Conservation (phyloP, 2,888 invertebrate species). For the Thalpophila matura region DNA sequence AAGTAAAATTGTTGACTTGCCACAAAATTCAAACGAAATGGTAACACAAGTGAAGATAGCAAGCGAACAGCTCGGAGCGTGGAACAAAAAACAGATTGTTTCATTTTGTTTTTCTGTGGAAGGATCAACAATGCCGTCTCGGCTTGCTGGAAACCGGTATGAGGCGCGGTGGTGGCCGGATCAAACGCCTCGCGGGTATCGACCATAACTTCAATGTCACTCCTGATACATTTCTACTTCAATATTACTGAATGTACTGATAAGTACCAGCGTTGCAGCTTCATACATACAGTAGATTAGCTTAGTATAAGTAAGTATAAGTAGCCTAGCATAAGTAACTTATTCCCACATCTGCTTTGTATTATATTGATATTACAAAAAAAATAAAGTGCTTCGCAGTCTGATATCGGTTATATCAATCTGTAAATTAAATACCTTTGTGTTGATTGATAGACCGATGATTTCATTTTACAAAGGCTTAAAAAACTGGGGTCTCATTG, state of each 20-base stretch:
- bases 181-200: conserved; percentile 79
- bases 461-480: neutral
- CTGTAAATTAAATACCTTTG: neutral
- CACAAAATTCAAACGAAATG: conserved; percentile 48
- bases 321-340: neutral
- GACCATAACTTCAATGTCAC: conserved; percentile 79
- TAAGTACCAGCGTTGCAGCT: too few relatives aligned
- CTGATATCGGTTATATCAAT: neutral
- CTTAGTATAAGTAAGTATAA: too few relatives aligned
- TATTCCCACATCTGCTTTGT: conserved; percentile 1
- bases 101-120: conserved; percentile 86
- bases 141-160: conserved; percentile 86
- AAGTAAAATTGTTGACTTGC: conserved; percentile 19
- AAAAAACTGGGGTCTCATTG: neutral
- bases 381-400: neutral
- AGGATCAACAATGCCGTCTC: conserved; percentile 86
- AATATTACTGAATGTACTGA: conserved; percentile 42
- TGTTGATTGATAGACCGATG: neutral
- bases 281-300: neutral
- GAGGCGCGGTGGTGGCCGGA: conserved; percentile 77
- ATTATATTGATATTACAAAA: neutral
- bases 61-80: conserved; percentile 64
- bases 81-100: conserved; percentile 81
- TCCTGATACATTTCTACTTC: conserved; percentile 62
- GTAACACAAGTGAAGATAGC: conserved; percentile 71